A percentile compares a stretch with the other conserved stretches of the same genome.
Conservation (phyloP, 2,888 invertebrate genomes). For the Atethmia centrago region DNA sequence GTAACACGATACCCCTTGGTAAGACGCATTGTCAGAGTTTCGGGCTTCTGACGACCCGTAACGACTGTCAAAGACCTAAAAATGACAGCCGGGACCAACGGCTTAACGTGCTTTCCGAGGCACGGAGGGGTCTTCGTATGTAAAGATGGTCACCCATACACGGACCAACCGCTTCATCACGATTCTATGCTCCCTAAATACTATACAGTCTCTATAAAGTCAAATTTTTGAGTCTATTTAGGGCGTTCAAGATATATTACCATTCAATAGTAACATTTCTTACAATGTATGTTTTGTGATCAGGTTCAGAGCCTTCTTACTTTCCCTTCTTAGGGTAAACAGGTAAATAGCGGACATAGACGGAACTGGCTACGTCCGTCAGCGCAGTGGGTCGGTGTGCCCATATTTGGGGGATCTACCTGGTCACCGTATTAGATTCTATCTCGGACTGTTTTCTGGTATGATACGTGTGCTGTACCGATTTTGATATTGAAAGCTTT, state of each 20-base stretch:
- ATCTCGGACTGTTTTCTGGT: conserved; percentile 66
- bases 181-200: too few relatives aligned
- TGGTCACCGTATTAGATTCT: conserved; percentile 83
- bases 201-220: too few relatives aligned
- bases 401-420: conserved; percentile 83
- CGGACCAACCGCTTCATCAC: too few relatives aligned
- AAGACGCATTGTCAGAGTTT: too few relatives aligned
- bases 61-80: too few relatives aligned
- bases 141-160: too few relatives aligned
- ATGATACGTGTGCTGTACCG: conserved; percentile 49
- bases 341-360: conserved; percentile 82
- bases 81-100: too few relatives aligned
- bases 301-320: conserved; percentile 79
- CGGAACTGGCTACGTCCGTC: conserved; percentile 85
- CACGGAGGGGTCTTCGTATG: too few relatives aligned
- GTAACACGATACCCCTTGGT: too few relatives aligned
- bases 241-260: neutral
- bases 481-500: conserved; percentile 27
- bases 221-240: neutral
- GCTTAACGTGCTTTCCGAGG: too few relatives aligned
- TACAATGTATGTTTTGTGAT: conserved; percentile 68
- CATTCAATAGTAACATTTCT: conserved; percentile 57
- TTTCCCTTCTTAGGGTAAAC: conserved; percentile 81
- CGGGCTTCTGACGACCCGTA: too few relatives aligned
- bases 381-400: conserved; percentile 80